Evolutionary conservation across 2,797 vertebrate species (phyloP), one percentile per base, ranked within the genome.

Genomic region (Lithobates sylvaticus): DNA sequence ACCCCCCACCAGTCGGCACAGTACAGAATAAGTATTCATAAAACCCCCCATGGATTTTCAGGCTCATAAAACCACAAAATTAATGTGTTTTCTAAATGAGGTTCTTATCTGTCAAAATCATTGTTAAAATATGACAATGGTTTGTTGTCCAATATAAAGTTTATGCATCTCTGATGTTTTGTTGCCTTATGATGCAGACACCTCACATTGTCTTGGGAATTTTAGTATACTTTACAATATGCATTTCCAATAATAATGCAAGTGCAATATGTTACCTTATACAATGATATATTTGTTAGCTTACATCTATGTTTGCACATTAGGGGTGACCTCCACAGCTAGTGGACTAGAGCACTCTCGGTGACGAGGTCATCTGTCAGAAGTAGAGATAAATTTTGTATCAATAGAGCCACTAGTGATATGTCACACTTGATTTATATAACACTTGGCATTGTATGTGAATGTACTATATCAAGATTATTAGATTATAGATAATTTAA

Each of bases 401-500:
- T 83, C 85, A 87, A 83, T 83, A 78, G 70, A 83, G 69, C 80
- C 80, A 87, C 85, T 83, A 87, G 80, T 87, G 85, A 87, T 87
- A 83, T 87, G 85, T 83, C 85, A 83, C 76, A 69, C 78, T 87
- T 87, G 85, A 87, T 87, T 87, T 87, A 87, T 87, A 83, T 47
- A 87, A 75, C 85, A 87, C 80, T 83, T 87, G 85, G 85, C 85
- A 87, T 83, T 87, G 85, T 87, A 81, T 87, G 85, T 83, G 85
- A 83, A 87, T 78, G 76, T 83, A 83, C 83, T 87, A 83, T 87
- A 87, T 87, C 75, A 83, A 87, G 81, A 87, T 87, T 87, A 87
- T 87, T 87, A 87, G 85, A 87, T 87, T 87, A 87, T 83, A 87
- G 80, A 83, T 87, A 87, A 87, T 87, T 87, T 87, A 78, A 87